phyloP scores from a whole-genome alignment of 2,113 vertebrate species.

The Pimephales promelas region DNA sequence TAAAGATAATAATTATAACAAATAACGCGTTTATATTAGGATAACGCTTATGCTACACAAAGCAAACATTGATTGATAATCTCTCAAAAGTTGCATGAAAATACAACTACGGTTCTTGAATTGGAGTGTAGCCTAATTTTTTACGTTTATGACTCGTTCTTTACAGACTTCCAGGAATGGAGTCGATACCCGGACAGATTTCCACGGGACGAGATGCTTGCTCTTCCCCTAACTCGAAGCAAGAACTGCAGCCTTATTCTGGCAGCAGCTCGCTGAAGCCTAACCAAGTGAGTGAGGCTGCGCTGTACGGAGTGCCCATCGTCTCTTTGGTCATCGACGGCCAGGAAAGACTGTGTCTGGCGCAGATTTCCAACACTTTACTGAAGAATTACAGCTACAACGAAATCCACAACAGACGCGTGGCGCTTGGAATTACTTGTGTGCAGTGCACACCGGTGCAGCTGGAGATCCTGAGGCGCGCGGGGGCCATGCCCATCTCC shows the following conservation, averaged over 20 bases:
- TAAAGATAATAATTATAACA: conserved; percentile 10
- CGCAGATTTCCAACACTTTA: conserved; percentile 92
- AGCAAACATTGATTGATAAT: not conserved
- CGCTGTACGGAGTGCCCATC: conserved; percentile 92
- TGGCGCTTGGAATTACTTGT: conserved; percentile 90
- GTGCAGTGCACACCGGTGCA: conserved; percentile 93
- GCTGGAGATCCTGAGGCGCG: conserved; percentile 88
- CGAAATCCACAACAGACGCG: conserved; percentile 91
- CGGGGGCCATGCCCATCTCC: conserved; percentile 91
- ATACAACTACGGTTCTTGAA: not conserved
- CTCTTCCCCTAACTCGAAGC: conserved; percentile 87
- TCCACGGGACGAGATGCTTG: conserved; percentile 85
- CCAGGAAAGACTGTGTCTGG: conserved; percentile 88
- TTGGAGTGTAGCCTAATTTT: not conserved
- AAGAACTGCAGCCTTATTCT: conserved; percentile 84
- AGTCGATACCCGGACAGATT: conserved; percentile 88
- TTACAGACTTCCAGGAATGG: conserved; percentile 84
- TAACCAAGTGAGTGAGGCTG: conserved; percentile 94
- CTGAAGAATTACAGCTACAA: conserved; percentile 94
- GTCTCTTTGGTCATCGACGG: conserved; percentile 93
- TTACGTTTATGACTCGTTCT: conserved; percentile 2
- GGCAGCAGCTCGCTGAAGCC: conserved; percentile 86
- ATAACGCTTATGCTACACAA: not conserved
- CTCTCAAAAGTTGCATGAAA: not conserved
- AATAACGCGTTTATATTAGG: not conserved